Evolutionary conservation across 1,140 invertebrate genomes (phyloP).

Genomic region (Diachasma alloeum): DNA sequence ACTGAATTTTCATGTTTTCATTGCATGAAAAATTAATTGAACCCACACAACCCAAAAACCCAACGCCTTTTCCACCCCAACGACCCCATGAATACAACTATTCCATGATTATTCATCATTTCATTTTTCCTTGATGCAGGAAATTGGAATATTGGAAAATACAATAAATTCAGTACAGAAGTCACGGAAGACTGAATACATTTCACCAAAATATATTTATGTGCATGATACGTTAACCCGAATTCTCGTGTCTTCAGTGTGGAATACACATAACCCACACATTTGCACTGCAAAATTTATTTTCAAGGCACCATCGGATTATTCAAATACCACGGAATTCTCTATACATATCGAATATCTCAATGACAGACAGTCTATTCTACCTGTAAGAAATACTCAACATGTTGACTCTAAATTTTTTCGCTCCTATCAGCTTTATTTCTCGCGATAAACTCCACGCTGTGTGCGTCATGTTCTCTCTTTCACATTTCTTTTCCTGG

Average conservation of each 20-base stretch:
- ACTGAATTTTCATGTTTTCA: too few relatives aligned
- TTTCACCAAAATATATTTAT: neutral
- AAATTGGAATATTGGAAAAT: neutral
- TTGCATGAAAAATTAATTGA: too few relatives aligned
- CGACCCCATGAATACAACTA: too few relatives aligned
- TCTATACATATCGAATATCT: slow-evolving; percentile 40
- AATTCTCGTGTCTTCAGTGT: neutral
- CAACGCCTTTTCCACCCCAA: too few relatives aligned
- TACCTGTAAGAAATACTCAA: neutral
- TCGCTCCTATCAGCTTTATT: neutral
- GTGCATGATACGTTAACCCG: neutral
- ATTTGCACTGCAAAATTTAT: slow-evolving; percentile 30
- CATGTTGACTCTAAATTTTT: neutral
- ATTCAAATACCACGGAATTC: slow-evolving; percentile 37
- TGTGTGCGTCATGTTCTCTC: neutral
- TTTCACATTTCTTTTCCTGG: too few relatives aligned
- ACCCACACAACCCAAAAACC: too few relatives aligned
- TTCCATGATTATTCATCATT: too few relatives aligned
- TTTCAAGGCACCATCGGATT: slow-evolving; percentile 31
- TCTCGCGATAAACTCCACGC: neutral
- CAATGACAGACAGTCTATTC: neutral
- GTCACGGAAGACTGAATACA: neutral
- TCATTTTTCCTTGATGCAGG: too few relatives aligned
- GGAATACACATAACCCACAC: neutral
- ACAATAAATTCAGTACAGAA: slow-evolving; percentile 4